Evolutionary conservation across 2,797 vertebrate genomes (phyloP), one percentile per base, ranked within the genome.

Genomic region (Malacoctenus gilli): DNA sequence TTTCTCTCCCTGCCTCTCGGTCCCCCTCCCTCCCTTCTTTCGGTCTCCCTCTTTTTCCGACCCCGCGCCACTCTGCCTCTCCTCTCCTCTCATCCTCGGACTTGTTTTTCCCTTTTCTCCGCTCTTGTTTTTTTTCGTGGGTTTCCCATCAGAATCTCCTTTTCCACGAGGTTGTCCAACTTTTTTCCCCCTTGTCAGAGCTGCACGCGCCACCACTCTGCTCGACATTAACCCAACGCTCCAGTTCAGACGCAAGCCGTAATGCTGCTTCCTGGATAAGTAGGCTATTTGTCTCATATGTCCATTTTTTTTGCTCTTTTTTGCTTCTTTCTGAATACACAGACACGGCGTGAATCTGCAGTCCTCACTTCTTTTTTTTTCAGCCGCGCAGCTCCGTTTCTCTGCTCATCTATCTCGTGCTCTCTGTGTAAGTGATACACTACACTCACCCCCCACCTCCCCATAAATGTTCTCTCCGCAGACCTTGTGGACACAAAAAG

Each of bases 121-220:
- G 53, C 75, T 64, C 59, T 79, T 63, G 66, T 62, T 70, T 68
- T 77, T 70, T 79, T 85, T 76, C 68, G 72, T 62, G 47, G 72
- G 44, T 76, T 89, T 86, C 87, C 89, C 87, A 83, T 83, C 77
- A 83, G 73, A 84, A 89, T 79, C 71, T 83, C 35, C 48, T 85
- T 91, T 91, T 91, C 89, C 90, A 83, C 49, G 46, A 46, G 61
- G 84, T 83, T 76, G 71, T 89, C 85, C 87, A 91, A 91, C 84
- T 88, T 83, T 87, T 77, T 68, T 59, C 34, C 58, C 54, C 59
- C 64, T 57, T 59, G 61, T 76, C 75, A 53, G 57, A 80, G 75
- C 34, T 41, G 40, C 42, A 2, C 28, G 62, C 35, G 25, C 73
- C 28, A 55, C 55, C 55, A 36, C 69, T 82, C 72, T 60, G 63